phyloP scores from a whole-genome alignment of 2,113 vertebrate genomes.

The Periophthalmus modestus region DNA sequence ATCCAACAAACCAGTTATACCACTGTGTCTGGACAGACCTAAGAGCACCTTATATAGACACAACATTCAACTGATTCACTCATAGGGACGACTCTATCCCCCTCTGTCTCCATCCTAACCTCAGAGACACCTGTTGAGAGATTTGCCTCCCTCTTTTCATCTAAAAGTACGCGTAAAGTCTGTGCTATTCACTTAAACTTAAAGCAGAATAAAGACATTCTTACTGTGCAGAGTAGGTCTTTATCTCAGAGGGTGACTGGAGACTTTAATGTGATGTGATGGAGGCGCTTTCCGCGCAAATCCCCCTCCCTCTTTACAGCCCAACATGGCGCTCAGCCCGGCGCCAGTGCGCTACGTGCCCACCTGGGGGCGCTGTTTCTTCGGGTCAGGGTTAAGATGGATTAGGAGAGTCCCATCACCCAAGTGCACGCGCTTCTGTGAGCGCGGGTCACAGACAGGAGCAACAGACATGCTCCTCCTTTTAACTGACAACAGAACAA shows the following conservation, averaged over 20 bases:
- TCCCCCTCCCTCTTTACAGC: slow-evolving; percentile 47
- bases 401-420: not conserved
- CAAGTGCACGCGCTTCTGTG: too few species aligned
- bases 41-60: not conserved
- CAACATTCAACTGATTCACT: not conserved
- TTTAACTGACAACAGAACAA: too few species aligned
- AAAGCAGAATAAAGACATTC: not conserved
- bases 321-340: slow-evolving; percentile 70
- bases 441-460: too few species aligned
- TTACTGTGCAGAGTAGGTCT: not conserved
- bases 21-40: not conserved
- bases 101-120: slow-evolving; percentile 61
- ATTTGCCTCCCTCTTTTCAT: slow-evolving; percentile 32
- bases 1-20: slow-evolving; percentile 17
- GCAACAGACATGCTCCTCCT: too few species aligned
- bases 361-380: not conserved
- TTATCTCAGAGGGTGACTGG: slow-evolving; percentile 58
- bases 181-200: not conserved
- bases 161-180: not conserved
- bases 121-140: slow-evolving; percentile 74
- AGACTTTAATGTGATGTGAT: slow-evolving; percentile 8
- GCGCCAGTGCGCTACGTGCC: not conserved
- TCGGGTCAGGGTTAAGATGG: slow-evolving; percentile 4
- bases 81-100: too few species aligned
- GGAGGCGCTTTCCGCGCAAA: slow-evolving; percentile 16